Evolutionary conservation across 1,140 invertebrate species (phyloP), one percentile per base, ranked within the genome.

Genomic region (Drosophila busckii): DNA sequence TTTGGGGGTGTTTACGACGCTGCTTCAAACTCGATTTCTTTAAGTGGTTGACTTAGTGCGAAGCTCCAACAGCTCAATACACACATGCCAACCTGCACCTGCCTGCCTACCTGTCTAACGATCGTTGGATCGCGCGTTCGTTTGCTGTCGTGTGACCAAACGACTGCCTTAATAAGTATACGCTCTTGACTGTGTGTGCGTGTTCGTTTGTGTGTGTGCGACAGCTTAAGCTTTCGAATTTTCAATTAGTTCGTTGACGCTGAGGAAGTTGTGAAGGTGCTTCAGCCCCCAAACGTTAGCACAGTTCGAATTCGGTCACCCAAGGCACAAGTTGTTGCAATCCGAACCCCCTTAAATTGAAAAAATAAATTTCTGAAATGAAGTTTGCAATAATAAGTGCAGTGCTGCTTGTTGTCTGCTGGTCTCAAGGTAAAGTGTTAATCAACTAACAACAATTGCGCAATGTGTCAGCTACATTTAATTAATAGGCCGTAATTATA

Each of bases 191-290:
- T 25, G 7, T 1, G 8, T n/a, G 37, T 35, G 17, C 38, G 13
- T 17, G 41, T 29, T 26, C 22, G 22, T 38, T 7, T 35, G 19
- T 48, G 20, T 35, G 5, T 48, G 22, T 29, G 52, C 73, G 65
- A 65, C 64, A 64, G 75, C 62, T 80, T 75, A 41, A 80, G 75
- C 75, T 82, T 82, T 75, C 75, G 75, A 82, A 82, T 80, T 80
- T 80, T 73, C 75, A 82, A 80, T 71, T 80, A 83, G 75, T 80
- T 80, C 76, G 75, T 82, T 80, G 75, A 80, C 44, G 73, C 70
- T 65, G 69, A 69, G 75, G 75, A 82, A 80, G 75, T 82, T 82
- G 68, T 80, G 75, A 82, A 80, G 75, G 75, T 82, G 75, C 46
- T 62, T 48, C 55, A 66, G 58, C 19, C 48, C 38, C 48, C 52